phyloP scores from a whole-genome alignment of 1,140 invertebrate species.

The Eumeta japonica region DNA sequence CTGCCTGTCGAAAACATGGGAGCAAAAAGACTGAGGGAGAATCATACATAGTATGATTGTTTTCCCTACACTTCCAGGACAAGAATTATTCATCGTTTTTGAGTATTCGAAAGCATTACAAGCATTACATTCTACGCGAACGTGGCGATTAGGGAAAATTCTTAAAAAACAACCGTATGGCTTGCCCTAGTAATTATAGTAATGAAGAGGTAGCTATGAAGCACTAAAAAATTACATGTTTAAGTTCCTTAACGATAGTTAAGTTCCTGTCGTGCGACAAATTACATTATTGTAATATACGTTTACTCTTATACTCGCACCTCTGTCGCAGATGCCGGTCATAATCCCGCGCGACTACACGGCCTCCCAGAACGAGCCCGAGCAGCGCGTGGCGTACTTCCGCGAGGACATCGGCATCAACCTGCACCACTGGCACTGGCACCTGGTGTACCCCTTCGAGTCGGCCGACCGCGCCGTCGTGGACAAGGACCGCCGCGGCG shows the following conservation, averaged over 20 bases:
- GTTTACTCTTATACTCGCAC: background rate
- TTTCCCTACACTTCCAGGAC: too few relatives aligned
- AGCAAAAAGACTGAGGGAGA: background rate
- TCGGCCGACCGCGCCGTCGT: constrained; percentile 60
- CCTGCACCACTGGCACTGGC: constrained; percentile 84
- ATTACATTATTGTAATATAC: background rate
- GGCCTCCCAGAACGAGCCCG: constrained; percentile 69
- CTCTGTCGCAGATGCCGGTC: constrained; percentile 57
- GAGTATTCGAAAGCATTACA: too few relatives aligned
- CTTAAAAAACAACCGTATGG: too few relatives aligned
- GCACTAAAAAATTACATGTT: too few relatives aligned
- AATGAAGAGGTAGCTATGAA: too few relatives aligned
- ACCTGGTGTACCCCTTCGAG: constrained; percentile 75
- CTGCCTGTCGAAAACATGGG: background rate
- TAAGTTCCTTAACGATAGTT: too few relatives aligned
- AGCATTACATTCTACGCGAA: too few relatives aligned
- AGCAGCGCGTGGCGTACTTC: constrained; percentile 76
- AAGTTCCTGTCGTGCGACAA: too few relatives aligned
- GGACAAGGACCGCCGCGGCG: constrained; percentile 69
- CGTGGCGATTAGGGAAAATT: too few relatives aligned
- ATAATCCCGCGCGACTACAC: constrained; percentile 72
- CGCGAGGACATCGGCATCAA: constrained; percentile 74
- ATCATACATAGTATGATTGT: too few relatives aligned
- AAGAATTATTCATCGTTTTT: too few relatives aligned
- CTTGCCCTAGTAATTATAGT: too few relatives aligned